Conservation (phyloP, 2,888 invertebrate genomes). For the Punctoribates punctum region DNA sequence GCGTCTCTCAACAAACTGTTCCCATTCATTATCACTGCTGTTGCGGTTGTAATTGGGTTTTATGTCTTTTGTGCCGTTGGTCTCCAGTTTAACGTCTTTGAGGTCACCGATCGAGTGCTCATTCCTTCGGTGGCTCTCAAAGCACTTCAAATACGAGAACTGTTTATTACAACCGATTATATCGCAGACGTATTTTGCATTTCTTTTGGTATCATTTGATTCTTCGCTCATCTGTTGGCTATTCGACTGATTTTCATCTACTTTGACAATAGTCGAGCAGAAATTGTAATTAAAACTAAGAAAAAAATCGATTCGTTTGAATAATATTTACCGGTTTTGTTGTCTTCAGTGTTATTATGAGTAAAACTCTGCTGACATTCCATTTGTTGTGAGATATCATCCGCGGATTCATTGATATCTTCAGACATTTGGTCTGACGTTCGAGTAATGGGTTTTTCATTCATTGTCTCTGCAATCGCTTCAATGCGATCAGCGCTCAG, state of each 20-base stretch:
- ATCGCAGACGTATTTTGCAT: neutral
- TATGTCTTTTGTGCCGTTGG: neutral
- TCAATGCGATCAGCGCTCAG: neutral
- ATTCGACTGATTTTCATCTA: neutral
- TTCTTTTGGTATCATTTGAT: neutral
- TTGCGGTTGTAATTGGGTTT: too few species aligned
- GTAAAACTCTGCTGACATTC: neutral
- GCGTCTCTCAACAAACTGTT: neutral
- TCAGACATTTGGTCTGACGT: neutral
- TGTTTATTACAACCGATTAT: conserved; percentile 9
- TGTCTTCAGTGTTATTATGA: neutral
- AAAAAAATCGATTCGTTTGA: too few species aligned
- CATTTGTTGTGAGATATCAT: neutral
- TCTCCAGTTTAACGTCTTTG: neutral
- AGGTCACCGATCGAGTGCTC: neutral
- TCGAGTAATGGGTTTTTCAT: neutral
- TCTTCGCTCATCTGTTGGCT: neutral
- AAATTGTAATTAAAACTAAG: neutral
- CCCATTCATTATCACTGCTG: neutral
- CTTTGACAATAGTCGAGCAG: neutral
- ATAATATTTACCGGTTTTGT: conserved; percentile 18
- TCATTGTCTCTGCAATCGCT: neutral
- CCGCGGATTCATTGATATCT: neutral
- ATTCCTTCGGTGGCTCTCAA: conserved; percentile 3
- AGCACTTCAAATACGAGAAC: conserved; percentile 21